These are phyloP conservation scores for Rhinella marina DNA, from an alignment of 2,797 vertebrate genomes.

Conservation along the genomic window DNA sequence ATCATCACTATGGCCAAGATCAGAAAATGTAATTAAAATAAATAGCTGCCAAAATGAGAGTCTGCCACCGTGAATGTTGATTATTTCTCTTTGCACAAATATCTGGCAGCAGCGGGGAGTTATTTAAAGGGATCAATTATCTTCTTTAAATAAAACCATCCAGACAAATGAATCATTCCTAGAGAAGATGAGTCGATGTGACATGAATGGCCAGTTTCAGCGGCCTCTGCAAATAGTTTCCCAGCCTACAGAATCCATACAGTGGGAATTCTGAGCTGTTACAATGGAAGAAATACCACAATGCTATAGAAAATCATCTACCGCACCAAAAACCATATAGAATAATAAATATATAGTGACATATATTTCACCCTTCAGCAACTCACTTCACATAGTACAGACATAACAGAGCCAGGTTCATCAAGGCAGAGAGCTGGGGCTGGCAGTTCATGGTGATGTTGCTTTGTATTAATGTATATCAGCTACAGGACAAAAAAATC, in stretches of 20 bases:
- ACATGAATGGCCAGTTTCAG: conserved; percentile 54
- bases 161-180: conserved; percentile 53
- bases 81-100: conserved; percentile 41
- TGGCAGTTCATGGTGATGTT: neutral
- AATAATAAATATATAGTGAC: conserved; percentile 15
- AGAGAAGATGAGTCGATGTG: conserved; percentile 47
- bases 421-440: neutral
- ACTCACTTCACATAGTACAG: conserved; percentile 9
- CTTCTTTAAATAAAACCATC: conserved; percentile 50
- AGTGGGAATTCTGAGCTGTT: conserved; percentile 25
- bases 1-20: conserved; percentile 14
- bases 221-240: conserved; percentile 38
- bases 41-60: conserved; percentile 35
- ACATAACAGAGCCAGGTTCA: neutral
- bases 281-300: neutral
- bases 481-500: neutral
- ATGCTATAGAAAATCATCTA: neutral
- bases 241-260: conserved; percentile 48
- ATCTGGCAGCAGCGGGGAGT: conserved; percentile 34
- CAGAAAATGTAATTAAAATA: conserved; percentile 41
- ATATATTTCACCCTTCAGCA: conserved; percentile 11
- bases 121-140: conserved; percentile 57
- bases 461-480: neutral
- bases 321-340: neutral
- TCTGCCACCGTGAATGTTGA: conserved; percentile 8